Conservation (phyloP, 2,888 invertebrate genomes). For the Drosophila atripex region DNA sequence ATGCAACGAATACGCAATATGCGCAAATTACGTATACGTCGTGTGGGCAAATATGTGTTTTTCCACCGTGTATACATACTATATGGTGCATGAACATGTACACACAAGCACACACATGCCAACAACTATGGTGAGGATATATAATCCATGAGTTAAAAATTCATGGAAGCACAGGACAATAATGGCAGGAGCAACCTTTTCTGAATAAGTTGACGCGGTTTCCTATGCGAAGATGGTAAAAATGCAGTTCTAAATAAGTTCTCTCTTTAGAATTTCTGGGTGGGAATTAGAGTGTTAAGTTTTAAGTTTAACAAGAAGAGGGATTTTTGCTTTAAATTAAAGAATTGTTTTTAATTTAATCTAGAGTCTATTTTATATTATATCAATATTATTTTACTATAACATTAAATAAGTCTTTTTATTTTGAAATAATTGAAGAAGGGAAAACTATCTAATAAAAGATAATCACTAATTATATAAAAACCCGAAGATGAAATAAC, state of each 20-base stretch:
- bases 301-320: background rate
- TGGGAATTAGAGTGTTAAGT: background rate
- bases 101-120: background rate
- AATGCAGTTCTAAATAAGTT: background rate
- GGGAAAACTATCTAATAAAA: too few species aligned
- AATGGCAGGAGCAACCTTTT: constrained; percentile 32
- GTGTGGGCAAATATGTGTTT: constrained; percentile 67
- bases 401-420: too few species aligned
- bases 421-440: too few species aligned
- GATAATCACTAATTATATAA: background rate
- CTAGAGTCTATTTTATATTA: too few species aligned
- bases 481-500: background rate
- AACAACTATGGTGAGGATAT: constrained; percentile 26
- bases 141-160: constrained; percentile 58
- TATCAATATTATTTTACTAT: too few species aligned
- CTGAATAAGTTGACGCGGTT: constrained; percentile 24
- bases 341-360: too few species aligned
- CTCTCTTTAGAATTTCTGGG: background rate
- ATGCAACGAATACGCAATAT: constrained; percentile 76
- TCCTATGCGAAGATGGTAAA: background rate
- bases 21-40: constrained; percentile 73
- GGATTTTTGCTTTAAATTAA: background rate
- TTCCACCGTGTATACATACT: constrained; percentile 5
- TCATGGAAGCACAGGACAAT: constrained; percentile 49
- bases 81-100: background rate